A percentile compares a stretch with the other conserved stretches of the same genome.
Conservation (phyloP, 2,797 vertebrate species). For the Serranus cabrilla region DNA sequence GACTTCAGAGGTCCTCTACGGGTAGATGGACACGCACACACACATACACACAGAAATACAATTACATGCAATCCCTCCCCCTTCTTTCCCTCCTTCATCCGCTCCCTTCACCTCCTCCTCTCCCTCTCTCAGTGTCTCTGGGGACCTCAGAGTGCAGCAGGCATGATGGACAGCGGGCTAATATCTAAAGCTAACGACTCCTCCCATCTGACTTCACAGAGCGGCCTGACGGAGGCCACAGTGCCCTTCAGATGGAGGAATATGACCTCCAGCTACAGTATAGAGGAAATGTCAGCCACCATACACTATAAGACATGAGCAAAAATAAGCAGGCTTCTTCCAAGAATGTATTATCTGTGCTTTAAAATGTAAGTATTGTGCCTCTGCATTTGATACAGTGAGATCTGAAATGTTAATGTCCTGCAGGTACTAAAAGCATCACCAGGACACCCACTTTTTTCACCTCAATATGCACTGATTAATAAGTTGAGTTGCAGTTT, state of each 20-base stretch:
- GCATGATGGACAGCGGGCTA: slow-evolving; percentile 79
- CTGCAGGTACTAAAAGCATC: neutral
- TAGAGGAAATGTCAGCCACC: neutral
- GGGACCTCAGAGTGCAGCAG: slow-evolving; percentile 73
- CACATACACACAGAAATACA: slow-evolving; percentile 30
- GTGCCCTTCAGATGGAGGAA: slow-evolving; percentile 68
- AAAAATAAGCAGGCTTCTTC: neutral
- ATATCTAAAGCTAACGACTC: slow-evolving; percentile 74
- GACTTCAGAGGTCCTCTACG: slow-evolving; percentile 69
- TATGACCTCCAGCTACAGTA: slow-evolving; percentile 39
- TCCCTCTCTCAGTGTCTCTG: slow-evolving; percentile 56
- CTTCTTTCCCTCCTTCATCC: slow-evolving; percentile 30
- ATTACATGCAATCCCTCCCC: slow-evolving; percentile 49
- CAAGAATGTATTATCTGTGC: slow-evolving; percentile 27
- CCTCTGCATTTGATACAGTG: slow-evolving; percentile 1
- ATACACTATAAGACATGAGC: neutral
- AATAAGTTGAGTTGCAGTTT: neutral
- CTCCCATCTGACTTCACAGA: slow-evolving; percentile 72
- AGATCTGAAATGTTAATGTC: neutral
- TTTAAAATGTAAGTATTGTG: slow-evolving; percentile 44
- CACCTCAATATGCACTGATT: slow-evolving; percentile 8
- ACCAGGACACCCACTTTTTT: neutral
- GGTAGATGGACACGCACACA: slow-evolving; percentile 69
- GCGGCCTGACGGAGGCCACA: slow-evolving; percentile 61
- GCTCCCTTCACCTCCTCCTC: slow-evolving; percentile 38